Base-by-base conservation (phyloP, 2,113 vertebrate species). In the Spheniscus mendiculus region DNA sequence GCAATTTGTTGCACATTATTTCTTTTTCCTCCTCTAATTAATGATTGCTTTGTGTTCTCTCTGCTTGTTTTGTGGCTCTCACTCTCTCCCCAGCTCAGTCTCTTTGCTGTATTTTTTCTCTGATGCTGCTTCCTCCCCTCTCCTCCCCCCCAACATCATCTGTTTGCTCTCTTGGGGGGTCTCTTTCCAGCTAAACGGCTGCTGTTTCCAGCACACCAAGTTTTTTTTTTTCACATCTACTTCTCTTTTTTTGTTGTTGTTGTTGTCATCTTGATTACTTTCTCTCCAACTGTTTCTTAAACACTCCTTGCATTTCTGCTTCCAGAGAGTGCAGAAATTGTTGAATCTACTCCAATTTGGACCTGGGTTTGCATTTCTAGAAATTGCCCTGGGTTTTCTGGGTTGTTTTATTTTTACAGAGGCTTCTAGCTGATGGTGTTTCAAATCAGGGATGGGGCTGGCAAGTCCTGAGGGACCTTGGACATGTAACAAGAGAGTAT, bases 11-110 rank as follows among this genome's bases (percentile, higher is more conserved):
- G 84, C 90, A 36, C 71, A 15, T 95, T 94, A 89, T 88, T 95
- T 63, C 83, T 44, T n/a, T 85, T 78, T 69, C 74, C 81, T 88
- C 20, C 70, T 88, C 90, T 82, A 84, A 95, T 97, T 96, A 95
- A 81, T 25, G 23, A 29, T 8, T 29, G 12, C 56, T 83, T 81
- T 93, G 71, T 66, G 61, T 38, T 93, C 71, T 52, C 76, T 38
- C 65, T 52, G 85, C 82, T 88, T 74, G 15, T 53, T 83, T 53
- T 45, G n/a, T 55, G 82, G 81, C 87, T 88, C 67, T 76, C 55
- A 0, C 78, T 87, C 63, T 91, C 25, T 47, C 45, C 56, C 14
- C 36, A 59, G 89, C 71, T 85, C 72, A 16, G 58, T 30, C 82
- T 92, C 88, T 83, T 81, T 47, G 63, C 72, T 71, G 2, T 65